These are phyloP conservation scores for Bergia puertoricense DNA, from an alignment of 92 coral and sea anemone genomes.

Conservation along the genomic window DNA sequence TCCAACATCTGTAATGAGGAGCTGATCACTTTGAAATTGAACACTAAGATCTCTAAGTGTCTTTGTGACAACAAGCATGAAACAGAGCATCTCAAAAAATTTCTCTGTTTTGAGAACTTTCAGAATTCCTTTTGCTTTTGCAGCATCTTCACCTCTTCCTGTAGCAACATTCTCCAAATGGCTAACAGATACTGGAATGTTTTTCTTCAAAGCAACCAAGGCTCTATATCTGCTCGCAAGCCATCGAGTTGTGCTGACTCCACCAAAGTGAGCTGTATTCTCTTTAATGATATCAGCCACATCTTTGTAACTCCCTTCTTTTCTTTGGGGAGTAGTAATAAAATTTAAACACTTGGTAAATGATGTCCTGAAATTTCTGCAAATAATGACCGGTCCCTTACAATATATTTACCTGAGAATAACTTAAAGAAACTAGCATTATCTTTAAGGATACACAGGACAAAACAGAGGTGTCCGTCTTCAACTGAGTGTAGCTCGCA, in stretches of 20 bases:
- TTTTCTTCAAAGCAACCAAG: conserved; percentile 39
- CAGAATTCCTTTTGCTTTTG: conserved; percentile 40
- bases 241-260: conserved; percentile 41
- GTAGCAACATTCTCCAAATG: conserved; percentile 30
- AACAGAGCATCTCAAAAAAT: conserved; percentile 41
- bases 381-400: background rate
- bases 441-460: too few species aligned
- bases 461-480: too few species aligned
- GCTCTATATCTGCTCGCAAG: conserved; percentile 48
- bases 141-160: conserved; percentile 39
- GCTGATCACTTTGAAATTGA: conserved; percentile 37
- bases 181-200: background rate
- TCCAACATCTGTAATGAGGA: conserved; percentile 47
- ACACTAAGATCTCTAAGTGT: conserved; percentile 34
- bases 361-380: conserved; percentile 18
- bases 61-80: conserved; percentile 41
- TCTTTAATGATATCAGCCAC: conserved; percentile 37
- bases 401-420: too few species aligned
- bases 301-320: background rate
- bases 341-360: background rate
- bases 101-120: conserved; percentile 40
- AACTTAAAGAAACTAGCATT: too few species aligned
- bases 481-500: too few species aligned
- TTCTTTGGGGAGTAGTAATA: conserved; percentile 35
- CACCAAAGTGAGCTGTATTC: conserved; percentile 14